Base-by-base conservation (phyloP, 2,888 invertebrate species). In the Xanthostigma xanthostigma region DNA sequence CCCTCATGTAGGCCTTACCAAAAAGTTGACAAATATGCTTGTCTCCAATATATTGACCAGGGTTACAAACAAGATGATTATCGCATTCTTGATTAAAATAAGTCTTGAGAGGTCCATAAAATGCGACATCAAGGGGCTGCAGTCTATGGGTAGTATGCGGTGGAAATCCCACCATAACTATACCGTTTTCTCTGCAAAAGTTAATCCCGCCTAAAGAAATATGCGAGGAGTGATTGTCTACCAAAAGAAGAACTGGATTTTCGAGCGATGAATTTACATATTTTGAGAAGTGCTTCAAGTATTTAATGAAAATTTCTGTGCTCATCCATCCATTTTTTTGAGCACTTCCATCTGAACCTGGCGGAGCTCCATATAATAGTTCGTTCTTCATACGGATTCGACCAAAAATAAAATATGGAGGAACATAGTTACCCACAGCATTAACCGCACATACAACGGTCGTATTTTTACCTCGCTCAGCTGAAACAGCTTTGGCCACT, bases 31-130 rank as follows among this genome's bases (percentile, higher is more conserved):
- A n/a, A n/a, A n/a, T n/a, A n/a, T n/a, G n/a, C n/a, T n/a, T n/a
- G n/a, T n/a, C n/a, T n/a, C n/a, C n/a, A n/a, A n/a, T n/a, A n/a
- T n/a, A n/a, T n/a, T n/a, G n/a, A n/a, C n/a, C n/a, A n/a, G n/a
- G n/a, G n/a, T n/a, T n/a, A n/a, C n/a, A n/a, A n/a, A n/a, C n/a
- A n/a, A n/a, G n/a, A n/a, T n/a, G n/a, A n/a, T n/a, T n/a, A n/a
- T n/a, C n/a, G n/a, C n/a, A n/a, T n/a, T n/a, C n/a, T n/a, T n/a
- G n/a, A n/a, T n/a, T n/a, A n/a, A n/a, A n/a, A n/a, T n/a, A n/a
- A n/a, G n/a, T n/a, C n/a, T n/a, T n/a, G n/a, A n/a, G n/a, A n/a
- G 57, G 58, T 39, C 53, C 54, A 55, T 59, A 58, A 46, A 58
- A 59, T 39, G 50, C 49, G 41, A 59, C 57, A 50, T 55, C 53